Conservation (phyloP, 2,888 invertebrate genomes). For the Epinotia demarniana region DNA sequence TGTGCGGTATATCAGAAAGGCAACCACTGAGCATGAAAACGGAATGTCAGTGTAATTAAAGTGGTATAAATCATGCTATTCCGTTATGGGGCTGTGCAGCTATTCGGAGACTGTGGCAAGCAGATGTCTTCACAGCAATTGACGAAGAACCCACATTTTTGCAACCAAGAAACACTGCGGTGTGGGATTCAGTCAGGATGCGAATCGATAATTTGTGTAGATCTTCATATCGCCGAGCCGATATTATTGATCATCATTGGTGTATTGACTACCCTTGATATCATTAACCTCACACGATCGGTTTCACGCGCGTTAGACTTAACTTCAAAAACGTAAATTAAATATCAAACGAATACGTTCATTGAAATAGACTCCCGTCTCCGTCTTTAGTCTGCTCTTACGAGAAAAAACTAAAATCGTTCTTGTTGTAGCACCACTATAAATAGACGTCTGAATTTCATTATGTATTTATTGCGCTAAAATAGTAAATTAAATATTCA, state of each 20-base stretch:
- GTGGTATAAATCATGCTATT: constrained; percentile 37
- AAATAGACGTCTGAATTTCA: neutral
- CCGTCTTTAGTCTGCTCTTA: too few species aligned
- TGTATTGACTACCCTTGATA: too few species aligned
- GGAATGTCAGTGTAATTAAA: constrained; percentile 46
- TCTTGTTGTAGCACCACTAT: too few species aligned
- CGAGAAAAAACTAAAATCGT: too few species aligned
- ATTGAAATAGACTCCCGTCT: too few species aligned
- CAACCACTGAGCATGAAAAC: constrained; percentile 42
- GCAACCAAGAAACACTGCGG: neutral
- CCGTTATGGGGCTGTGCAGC: constrained; percentile 14
- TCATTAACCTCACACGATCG: too few species aligned
- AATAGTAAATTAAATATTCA: neutral
- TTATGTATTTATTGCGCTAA: neutral
- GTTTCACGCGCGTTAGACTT: too few species aligned
- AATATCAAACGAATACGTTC: too few species aligned
- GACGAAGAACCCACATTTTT: neutral
- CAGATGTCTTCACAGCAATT: constrained; percentile 17
- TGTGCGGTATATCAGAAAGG: constrained; percentile 37
- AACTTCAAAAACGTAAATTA: too few species aligned
- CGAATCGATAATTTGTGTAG: neutral
- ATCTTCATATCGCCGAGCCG: neutral
- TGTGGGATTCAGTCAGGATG: neutral
- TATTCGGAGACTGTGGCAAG: constrained; percentile 28
- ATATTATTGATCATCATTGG: neutral